phyloP scores from a whole-genome alignment of 2,888 invertebrate species.

The Oscheius sp. region DNA sequence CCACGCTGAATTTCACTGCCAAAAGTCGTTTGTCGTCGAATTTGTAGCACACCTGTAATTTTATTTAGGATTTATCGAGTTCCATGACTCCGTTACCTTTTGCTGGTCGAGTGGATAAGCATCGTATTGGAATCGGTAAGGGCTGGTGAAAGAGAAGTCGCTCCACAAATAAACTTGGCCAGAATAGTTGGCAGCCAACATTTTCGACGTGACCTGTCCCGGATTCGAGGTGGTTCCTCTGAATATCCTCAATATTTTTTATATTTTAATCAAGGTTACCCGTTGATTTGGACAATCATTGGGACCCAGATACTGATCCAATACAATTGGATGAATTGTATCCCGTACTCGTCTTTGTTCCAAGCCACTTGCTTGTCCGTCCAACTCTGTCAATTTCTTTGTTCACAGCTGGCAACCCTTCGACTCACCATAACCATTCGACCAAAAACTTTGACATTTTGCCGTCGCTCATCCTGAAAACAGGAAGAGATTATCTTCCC shows the following conservation, averaged over 20 bases:
- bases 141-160: conserved; percentile 71
- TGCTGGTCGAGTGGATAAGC: conserved; percentile 72
- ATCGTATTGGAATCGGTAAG: conserved; percentile 71
- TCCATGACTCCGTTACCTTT: too few species aligned
- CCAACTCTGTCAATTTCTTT: conserved; percentile 61
- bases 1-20: conserved; percentile 69
- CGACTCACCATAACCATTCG: conserved; percentile 66
- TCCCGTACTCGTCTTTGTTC: conserved; percentile 73
- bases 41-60: conserved; percentile 69
- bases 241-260: not conserved
- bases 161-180: conserved; percentile 70
- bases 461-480: conserved; percentile 68
- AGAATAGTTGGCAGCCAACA: conserved; percentile 73
- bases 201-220: conserved; percentile 68
- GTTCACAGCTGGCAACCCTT: not conserved
- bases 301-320: conserved; percentile 73
- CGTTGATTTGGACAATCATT: conserved; percentile 69
- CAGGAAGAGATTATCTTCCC: too few species aligned
- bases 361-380: conserved; percentile 72
- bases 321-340: conserved; percentile 74
- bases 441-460: conserved; percentile 69
- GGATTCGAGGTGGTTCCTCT: conserved; percentile 57
- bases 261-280: conserved; percentile 45
- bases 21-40: conserved; percentile 73
- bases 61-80: not conserved